phyloP scores from a whole-genome alignment of 2,113 vertebrate species.

The Petaurus breviceps region DNA sequence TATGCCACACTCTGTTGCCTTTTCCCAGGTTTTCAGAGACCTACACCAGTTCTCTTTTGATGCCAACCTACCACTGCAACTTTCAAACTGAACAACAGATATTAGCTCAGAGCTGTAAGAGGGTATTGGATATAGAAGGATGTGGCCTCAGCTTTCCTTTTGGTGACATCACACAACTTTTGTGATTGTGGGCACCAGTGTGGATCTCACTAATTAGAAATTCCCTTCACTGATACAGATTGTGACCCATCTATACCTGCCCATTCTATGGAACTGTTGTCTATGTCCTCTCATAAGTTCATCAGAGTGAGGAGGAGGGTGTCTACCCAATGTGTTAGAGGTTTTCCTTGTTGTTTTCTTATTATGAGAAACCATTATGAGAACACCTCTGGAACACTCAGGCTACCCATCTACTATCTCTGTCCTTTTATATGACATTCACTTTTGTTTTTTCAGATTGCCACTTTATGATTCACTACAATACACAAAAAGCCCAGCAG shows the following conservation, averaged over 20 bases:
- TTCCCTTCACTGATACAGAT: background rate
- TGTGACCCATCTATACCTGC: background rate
- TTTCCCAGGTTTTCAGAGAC: background rate
- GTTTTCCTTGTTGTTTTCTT: background rate
- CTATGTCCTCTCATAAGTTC: background rate
- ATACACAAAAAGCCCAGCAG: background rate
- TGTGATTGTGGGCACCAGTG: background rate
- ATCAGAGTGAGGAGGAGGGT: background rate
- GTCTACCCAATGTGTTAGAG: background rate
- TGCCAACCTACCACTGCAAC: background rate
- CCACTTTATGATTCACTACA: background rate
- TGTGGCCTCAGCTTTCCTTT: background rate
- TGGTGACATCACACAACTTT: background rate
- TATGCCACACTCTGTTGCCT: background rate
- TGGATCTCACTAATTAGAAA: background rate
- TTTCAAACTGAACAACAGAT: background rate
- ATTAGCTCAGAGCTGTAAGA: background rate
- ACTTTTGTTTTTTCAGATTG: background rate
- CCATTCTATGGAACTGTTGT: background rate
- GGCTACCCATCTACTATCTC: background rate
- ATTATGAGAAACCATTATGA: too few relatives aligned
- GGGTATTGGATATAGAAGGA: background rate
- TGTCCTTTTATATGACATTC: background rate
- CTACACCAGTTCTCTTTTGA: background rate
- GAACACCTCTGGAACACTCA: background rate